Percentiles rank a stretch among this genome's conserved stretches.
These are phyloP conservation scores for Egretta garzetta DNA, from an alignment of 2,113 vertebrate genomes.

Conservation along the genomic window DNA sequence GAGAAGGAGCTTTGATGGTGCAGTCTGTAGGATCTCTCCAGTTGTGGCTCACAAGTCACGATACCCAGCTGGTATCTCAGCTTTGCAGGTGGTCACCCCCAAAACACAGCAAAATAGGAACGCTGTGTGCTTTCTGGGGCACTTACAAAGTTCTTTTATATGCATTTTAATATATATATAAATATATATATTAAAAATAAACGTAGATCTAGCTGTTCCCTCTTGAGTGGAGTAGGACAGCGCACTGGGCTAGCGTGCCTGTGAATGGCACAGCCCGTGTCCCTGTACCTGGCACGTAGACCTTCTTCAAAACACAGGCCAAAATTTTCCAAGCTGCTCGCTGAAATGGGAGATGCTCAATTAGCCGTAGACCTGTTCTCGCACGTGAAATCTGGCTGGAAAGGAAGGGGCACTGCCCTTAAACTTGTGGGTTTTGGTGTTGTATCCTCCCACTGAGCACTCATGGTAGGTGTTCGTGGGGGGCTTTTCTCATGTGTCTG, in stretches of 20 bases:
- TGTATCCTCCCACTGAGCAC: background rate
- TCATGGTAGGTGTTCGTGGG: accelerated
- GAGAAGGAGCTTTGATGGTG: background rate
- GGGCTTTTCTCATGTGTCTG: accelerated
- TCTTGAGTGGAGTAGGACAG: background rate
- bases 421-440: background rate
- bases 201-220: accelerated
- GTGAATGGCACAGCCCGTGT: background rate
- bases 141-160: background rate
- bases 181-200: background rate
- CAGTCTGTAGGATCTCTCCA: background rate
- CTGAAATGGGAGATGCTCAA: background rate
- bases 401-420: background rate
- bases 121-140: background rate
- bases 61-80: background rate
- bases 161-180: too few species aligned
- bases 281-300: background rate
- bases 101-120: background rate
- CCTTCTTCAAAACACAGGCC: background rate
- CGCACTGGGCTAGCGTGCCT: too few species aligned
- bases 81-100: background rate
- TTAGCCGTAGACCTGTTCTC: background rate
- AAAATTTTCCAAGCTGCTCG: background rate
- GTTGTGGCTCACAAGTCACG: background rate
- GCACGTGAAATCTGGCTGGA: background rate